Percentiles rank a stretch among this genome's conserved stretches.
Conservation (phyloP, 2,888 invertebrate species). For the Ophion ventricosus region DNA sequence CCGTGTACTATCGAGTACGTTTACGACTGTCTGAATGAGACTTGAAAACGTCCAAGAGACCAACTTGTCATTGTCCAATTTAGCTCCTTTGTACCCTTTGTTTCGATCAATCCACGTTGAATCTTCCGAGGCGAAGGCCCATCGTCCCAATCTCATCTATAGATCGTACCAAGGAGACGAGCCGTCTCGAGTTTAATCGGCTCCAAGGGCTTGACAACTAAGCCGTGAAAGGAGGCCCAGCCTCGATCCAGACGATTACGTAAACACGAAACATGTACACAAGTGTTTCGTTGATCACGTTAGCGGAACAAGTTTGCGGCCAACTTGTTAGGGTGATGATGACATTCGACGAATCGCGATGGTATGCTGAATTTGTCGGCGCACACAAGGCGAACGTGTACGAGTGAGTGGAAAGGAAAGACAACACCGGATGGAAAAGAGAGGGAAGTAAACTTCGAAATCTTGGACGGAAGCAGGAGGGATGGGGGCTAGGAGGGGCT, state of each 20-base stretch:
- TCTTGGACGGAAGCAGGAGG: slow-evolving; percentile 20
- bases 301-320: slow-evolving; percentile 74
- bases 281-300: slow-evolving; percentile 80
- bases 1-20: no score
- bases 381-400: background rate
- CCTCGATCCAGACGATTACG: slow-evolving; percentile 72
- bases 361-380: slow-evolving; percentile 35
- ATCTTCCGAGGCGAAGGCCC: no score
- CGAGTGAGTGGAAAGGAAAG: slow-evolving; percentile 51
- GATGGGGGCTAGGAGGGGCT: background rate
- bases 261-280: slow-evolving; percentile 77
- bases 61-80: background rate
- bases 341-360: slow-evolving; percentile 65
- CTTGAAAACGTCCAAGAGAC: no score
- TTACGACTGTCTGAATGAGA: no score
- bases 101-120: no score
- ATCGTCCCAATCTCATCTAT: background rate
- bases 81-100: no score
- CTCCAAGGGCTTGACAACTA: slow-evolving; percentile 28
- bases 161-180: slow-evolving; percentile 6
- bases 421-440: slow-evolving; percentile 45
- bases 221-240: slow-evolving; percentile 4
- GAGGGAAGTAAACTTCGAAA: slow-evolving; percentile 35
- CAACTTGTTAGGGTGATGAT: slow-evolving; percentile 74
- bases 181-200: slow-evolving; percentile 35